These are phyloP conservation scores for Prinia subflava DNA, from an alignment of 2,113 vertebrate genomes.

Conservation along the genomic window DNA sequence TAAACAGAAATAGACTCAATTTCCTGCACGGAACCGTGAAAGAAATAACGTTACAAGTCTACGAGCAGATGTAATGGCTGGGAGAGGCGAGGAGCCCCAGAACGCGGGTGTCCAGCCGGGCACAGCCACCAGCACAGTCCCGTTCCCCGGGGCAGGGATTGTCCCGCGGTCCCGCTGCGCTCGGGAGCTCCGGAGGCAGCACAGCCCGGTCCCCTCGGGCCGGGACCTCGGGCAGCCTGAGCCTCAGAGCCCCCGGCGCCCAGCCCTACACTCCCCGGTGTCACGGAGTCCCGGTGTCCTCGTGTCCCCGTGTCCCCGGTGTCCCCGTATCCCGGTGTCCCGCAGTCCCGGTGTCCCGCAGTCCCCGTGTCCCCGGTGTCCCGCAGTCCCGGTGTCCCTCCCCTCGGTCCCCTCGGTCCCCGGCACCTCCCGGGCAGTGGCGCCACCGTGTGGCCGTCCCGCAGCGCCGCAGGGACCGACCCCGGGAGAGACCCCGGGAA, in stretches of 20 bases:
- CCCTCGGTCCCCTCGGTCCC: no score
- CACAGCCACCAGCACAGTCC: neutral
- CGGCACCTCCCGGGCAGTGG: neutral
- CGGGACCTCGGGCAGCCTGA: neutral
- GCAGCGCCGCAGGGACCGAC: neutral
- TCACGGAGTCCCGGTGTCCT: neutral
- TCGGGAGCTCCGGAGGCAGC: neutral
- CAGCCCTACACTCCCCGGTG: no score
- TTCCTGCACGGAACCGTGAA: neutral
- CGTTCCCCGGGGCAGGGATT: neutral
- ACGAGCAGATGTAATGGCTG: neutral
- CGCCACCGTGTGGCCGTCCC: neutral
- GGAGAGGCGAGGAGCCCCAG: neutral
- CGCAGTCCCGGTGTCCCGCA: neutral
- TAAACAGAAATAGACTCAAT: constrained; percentile 40
- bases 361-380: no score
- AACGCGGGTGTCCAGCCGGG: neutral
- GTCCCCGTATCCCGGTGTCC: no score
- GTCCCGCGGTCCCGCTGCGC: neutral
- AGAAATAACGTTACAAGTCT: neutral
- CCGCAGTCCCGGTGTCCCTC: neutral
- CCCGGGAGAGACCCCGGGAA: neutral
- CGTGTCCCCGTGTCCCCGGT: no score
- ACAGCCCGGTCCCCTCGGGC: neutral
- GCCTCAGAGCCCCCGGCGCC: neutral